A percentile compares a stretch with the other conserved stretches of the same genome.
Conservation (phyloP, 2,888 invertebrate species). For the Drosophila kambysellisi region DNA sequence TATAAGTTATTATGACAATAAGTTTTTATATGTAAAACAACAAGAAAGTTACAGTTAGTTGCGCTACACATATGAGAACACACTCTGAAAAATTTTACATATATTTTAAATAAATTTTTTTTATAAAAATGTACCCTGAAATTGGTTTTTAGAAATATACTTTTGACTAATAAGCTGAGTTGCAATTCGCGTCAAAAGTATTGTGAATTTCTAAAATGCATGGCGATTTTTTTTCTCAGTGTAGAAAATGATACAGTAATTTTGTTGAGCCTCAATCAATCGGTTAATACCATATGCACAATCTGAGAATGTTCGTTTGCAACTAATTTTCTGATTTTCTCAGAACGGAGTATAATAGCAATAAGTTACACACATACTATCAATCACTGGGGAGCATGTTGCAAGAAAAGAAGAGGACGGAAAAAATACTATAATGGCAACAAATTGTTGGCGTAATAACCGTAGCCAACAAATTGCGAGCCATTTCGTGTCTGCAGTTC, state of each 20-base stretch:
- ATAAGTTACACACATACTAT: slow-evolving; percentile 40
- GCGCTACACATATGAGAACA: not conserved
- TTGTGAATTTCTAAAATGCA: not conserved
- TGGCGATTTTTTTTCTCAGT: not conserved
- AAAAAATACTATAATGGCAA: slow-evolving; percentile 37
- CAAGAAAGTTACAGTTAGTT: not conserved
- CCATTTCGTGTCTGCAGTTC: slow-evolving; percentile 61
- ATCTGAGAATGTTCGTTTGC: not conserved
- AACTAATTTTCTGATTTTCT: not conserved
- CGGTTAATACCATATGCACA: not conserved
- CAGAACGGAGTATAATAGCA: slow-evolving; percentile 14
- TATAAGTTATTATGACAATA: not conserved
- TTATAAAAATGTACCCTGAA: not conserved
- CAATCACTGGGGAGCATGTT: slow-evolving; percentile 56
- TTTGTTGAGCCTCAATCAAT: not conserved
- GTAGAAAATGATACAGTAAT: not conserved
- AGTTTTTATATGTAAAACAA: not conserved
- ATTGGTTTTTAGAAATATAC: not conserved
- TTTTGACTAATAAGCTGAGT: not conserved
- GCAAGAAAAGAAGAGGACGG: slow-evolving; percentile 5
- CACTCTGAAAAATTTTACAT: not conserved
- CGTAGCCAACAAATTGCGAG: slow-evolving; percentile 28
- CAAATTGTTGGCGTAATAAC: slow-evolving; percentile 59
- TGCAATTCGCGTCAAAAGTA: not conserved
- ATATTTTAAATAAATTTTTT: not conserved